Percentiles rank a stretch among this genome's conserved stretches.
phyloP scores from a whole-genome alignment of 2,888 invertebrate genomes.

The Herminia tarsipennalis region DNA sequence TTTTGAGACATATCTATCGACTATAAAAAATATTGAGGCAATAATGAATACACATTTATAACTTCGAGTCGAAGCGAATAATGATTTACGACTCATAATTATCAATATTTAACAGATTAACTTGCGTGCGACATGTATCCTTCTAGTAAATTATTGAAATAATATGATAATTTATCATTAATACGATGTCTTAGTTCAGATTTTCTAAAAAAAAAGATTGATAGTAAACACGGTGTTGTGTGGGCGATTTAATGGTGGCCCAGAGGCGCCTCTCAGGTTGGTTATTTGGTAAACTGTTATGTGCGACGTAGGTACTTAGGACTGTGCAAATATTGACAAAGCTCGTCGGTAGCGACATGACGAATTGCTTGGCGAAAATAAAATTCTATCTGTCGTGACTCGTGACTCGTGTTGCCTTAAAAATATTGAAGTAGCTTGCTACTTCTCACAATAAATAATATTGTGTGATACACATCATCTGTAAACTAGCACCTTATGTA shows the following conservation, averaged over 20 bases:
- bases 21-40: too few relatives aligned
- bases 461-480: constrained; percentile 27
- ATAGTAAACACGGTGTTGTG: constrained; percentile 42
- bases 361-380: constrained; percentile 44
- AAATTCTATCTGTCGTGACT: constrained; percentile 10
- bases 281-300: constrained; percentile 37
- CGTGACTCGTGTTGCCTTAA: neutral
- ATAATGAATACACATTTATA: too few relatives aligned
- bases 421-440: neutral
- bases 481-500: constrained; percentile 3
- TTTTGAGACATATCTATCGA: too few relatives aligned
- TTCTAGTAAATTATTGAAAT: constrained; percentile 15
- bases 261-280: constrained; percentile 60
- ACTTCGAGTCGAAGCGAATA: too few relatives aligned
- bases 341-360: constrained; percentile 45
- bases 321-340: constrained; percentile 63
- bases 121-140: constrained; percentile 1
- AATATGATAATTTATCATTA: constrained; percentile 33
- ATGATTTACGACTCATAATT: too few relatives aligned
- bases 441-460: too few relatives aligned
- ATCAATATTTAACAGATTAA: too few relatives aligned
- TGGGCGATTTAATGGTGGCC: constrained; percentile 41
- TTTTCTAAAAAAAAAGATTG: constrained; percentile 38
- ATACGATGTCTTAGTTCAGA: constrained; percentile 19
- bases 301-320: constrained; percentile 31